Base-by-base conservation (phyloP, 2,797 vertebrate genomes). In the Bufotes viridis region DNA sequence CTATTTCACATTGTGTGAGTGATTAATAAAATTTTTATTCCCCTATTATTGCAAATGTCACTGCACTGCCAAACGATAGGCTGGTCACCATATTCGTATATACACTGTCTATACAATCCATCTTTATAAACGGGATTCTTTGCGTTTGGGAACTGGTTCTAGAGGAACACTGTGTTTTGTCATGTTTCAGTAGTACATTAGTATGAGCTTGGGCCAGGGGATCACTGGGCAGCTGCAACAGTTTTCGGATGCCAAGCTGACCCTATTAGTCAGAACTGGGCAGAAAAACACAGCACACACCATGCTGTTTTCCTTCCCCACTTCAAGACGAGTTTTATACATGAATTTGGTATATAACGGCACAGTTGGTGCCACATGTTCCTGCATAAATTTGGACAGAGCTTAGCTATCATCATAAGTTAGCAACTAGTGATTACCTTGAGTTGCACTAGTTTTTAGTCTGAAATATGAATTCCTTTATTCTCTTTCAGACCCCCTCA, bases 191-290 rank as follows among this genome's bases (percentile, higher is more conserved):
- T 29, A n/a, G 55, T n/a, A 84, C 55, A 72, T 49, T 63, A 29
- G 65, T 26, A 29, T 18, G n/a, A 55, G 82, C 15, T 42, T 17
- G 70, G 26, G 53, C 82, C 82, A 75, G 70, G 69, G 55, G 34
- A 76, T 17, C 34, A 58, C 70, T 75, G 84, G 83, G 58, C 84
- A 85, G 84, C 76, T 86, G 84, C 75, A 57, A 69, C 18, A 51
- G 49, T 22, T 55, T 86, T 79, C 29, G 3, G 61, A 69, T 57
- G 58, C 75, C 75, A 79, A 79, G 34, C 42, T 29, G 61, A 70
- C 84, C 63, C 24, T 42, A 79, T 86, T 67, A 85, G 72, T 78
- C 84, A 78, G 55, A 65, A 78, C 15, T 34, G 42, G 58, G 58
- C 20, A 63, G 14, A 51, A 13, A 42, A 61, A 65, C 58, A 81